phyloP scores from a whole-genome alignment of 1,140 invertebrate species.

The Anoplolepis gracilipes region DNA sequence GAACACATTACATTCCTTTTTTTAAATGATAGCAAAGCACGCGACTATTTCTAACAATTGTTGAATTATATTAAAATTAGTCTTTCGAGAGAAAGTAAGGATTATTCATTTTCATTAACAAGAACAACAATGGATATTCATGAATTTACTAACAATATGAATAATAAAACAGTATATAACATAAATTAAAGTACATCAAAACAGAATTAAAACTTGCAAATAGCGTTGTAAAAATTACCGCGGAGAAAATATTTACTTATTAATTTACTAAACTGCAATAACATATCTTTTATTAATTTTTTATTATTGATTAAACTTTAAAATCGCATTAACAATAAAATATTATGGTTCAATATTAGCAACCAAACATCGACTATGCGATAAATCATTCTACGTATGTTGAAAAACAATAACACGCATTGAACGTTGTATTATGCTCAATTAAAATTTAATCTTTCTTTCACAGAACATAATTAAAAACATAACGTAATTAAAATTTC shows the following conservation, averaged over 20 bases:
- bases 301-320: constrained; percentile 3
- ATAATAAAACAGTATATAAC: not conserved
- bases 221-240: not conserved
- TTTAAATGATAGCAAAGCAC: not conserved
- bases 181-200: not conserved
- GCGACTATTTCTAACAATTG: not conserved
- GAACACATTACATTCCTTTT: not conserved
- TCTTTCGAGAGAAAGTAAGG: not conserved
- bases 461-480: constrained; percentile 10
- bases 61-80: not conserved
- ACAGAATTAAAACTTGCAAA: not conserved
- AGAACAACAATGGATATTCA: constrained; percentile 9
- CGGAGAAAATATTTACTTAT: not conserved
- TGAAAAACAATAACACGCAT: too few relatives aligned
- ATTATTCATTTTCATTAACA: not conserved
- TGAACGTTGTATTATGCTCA: not conserved
- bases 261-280: not conserved
- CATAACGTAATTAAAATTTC: constrained; percentile 20
- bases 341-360: not conserved
- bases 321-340: not conserved
- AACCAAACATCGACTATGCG: not conserved
- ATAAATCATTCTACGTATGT: not conserved
- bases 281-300: constrained; percentile 12
- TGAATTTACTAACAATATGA: not conserved
- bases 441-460: constrained; percentile 12